These are phyloP conservation scores for Hippocampus guttulatus DNA, from an alignment of 2,113 vertebrate genomes.

Conservation along the genomic window DNA sequence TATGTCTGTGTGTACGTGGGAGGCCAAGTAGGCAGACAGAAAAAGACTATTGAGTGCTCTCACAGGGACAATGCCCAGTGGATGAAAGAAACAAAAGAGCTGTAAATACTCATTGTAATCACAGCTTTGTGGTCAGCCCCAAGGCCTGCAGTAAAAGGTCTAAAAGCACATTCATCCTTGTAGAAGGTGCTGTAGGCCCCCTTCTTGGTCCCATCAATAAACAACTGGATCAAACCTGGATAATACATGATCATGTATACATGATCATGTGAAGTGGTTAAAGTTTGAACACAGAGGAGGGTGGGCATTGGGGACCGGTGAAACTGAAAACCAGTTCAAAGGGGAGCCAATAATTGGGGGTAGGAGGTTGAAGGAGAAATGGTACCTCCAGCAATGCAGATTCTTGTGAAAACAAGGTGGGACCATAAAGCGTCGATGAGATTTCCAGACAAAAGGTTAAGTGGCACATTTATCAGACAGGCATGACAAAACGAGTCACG, in stretches of 20 bases:
- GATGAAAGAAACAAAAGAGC: conserved; percentile 56
- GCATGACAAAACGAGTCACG: conserved; percentile 37
- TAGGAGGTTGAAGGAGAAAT: conserved; percentile 16
- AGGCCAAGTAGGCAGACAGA: conserved; percentile 45
- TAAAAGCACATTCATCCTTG: conserved; percentile 37
- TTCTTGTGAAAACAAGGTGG: conserved; percentile 58
- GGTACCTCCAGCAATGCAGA: conserved; percentile 31
- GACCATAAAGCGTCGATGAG: conserved; percentile 47
- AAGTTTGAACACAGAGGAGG: background rate
- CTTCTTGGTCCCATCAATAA: conserved; percentile 42
- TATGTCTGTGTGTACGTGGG: conserved; percentile 23
- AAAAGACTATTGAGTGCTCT: conserved; percentile 50
- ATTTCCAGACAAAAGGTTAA: conserved; percentile 41
- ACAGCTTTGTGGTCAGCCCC: conserved; percentile 35
- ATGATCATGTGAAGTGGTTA: conserved; percentile 12
- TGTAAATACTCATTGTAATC: conserved; percentile 61
- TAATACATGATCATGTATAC: too few species aligned
- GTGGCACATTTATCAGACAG: conserved; percentile 58
- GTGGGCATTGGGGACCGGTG: background rate
- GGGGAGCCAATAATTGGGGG: conserved; percentile 45
- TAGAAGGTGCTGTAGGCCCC: conserved; percentile 40
- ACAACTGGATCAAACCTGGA: conserved; percentile 9
- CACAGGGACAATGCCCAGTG: conserved; percentile 55
- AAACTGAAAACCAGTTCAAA: conserved; percentile 65
- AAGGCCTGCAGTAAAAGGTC: conserved; percentile 33